These are phyloP conservation scores for Catostylus mosaicus DNA, from an alignment of 30 jellyfish, hydroid and myxozoan genomes.

Conservation along the genomic window DNA sequence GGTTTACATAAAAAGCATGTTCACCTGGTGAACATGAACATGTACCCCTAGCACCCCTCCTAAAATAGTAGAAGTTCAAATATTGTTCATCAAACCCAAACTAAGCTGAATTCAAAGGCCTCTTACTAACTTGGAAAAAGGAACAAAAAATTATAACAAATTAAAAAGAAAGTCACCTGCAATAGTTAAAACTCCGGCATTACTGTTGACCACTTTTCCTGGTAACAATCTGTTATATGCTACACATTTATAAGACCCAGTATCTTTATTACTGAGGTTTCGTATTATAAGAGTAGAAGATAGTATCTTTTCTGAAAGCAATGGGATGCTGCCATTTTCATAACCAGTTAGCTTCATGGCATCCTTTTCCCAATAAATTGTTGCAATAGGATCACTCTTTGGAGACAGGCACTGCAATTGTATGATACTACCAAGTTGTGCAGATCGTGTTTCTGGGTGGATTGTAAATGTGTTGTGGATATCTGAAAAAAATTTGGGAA, in stretches of 20 bases:
- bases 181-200: constrained; percentile 35
- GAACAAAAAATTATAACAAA: not conserved
- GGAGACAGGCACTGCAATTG: constrained; percentile 78
- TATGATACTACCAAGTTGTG: constrained; percentile 30
- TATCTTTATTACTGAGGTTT: constrained; percentile 34
- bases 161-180: constrained; percentile 45
- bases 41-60: no score
- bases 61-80: no score
- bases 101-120: no score
- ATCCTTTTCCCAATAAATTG: constrained; percentile 71
- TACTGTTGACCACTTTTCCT: constrained; percentile 38
- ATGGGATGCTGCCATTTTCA: constrained; percentile 21
- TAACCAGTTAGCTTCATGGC: constrained; percentile 38
- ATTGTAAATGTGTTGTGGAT: constrained; percentile 39
- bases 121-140: not conserved
- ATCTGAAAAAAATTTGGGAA: constrained; percentile 40
- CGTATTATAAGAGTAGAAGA: constrained; percentile 45
- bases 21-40: no score
- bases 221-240: constrained; percentile 56
- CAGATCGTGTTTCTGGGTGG: constrained; percentile 62
- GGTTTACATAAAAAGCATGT: no score
- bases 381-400: constrained; percentile 74
- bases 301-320: constrained; percentile 6
- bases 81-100: no score
- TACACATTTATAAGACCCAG: constrained; percentile 60